phyloP scores from a whole-genome alignment of 2,888 invertebrate species.

The Malachius bipustulatus region DNA sequence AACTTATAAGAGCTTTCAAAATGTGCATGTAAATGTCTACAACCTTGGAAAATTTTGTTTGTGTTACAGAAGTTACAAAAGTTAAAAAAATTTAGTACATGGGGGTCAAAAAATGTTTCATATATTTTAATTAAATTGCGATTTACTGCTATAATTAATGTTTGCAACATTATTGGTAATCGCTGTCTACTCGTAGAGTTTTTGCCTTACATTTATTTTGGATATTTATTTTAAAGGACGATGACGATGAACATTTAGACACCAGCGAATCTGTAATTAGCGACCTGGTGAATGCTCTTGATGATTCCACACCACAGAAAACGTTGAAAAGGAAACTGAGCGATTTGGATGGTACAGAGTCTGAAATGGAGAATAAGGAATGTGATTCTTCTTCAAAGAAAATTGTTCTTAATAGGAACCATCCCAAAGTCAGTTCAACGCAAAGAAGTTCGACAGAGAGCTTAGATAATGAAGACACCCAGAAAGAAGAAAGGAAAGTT shows the following conservation, averaged over 20 bases:
- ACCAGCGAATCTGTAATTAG: conserved; percentile 30
- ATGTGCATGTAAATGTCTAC: too few species aligned
- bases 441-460: background rate
- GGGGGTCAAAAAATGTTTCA: too few species aligned
- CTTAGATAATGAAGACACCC: conserved; percentile 20
- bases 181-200: too few species aligned
- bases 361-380: background rate
- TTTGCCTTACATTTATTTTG: too few species aligned
- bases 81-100: too few species aligned
- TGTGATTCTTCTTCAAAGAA: background rate
- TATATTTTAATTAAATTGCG: too few species aligned
- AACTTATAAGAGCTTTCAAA: too few species aligned
- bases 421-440: conserved; percentile 12
- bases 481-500: conserved; percentile 38
- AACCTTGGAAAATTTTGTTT: too few species aligned
- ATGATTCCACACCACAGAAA: background rate
- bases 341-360: background rate
- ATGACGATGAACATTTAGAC: conserved; percentile 33
- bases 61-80: too few species aligned
- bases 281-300: background rate
- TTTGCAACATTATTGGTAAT: too few species aligned
- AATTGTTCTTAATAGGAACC: conserved; percentile 42
- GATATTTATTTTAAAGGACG: conserved; percentile 25
- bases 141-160: too few species aligned
- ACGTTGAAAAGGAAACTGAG: background rate